phyloP scores from a whole-genome alignment of 1,140 invertebrate genomes.

The Ostrea edulis region DNA sequence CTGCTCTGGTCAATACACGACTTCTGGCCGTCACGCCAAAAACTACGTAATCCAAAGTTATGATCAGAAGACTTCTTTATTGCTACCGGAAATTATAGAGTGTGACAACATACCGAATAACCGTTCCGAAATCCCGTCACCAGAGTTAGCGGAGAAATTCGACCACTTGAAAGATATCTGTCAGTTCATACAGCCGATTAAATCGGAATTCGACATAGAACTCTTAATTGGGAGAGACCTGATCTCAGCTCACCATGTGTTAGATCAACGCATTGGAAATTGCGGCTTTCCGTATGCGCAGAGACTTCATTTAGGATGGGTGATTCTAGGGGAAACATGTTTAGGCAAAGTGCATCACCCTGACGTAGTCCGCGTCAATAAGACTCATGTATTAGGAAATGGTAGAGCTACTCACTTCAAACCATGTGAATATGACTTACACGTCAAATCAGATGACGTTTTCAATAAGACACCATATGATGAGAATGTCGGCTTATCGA shows the following conservation, averaged over 20 bases:
- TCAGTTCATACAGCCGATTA: neutral
- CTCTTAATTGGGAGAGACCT: constrained; percentile 56
- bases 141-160: constrained; percentile 44
- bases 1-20: constrained; percentile 28
- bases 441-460: neutral
- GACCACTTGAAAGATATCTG: constrained; percentile 45
- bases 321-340: constrained; percentile 47
- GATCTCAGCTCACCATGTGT: constrained; percentile 51
- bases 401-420: neutral
- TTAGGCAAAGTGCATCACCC: constrained; percentile 6
- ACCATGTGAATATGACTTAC: constrained; percentile 36
- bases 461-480: constrained; percentile 44
- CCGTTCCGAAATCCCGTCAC: constrained; percentile 57
- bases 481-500: constrained; percentile 38
- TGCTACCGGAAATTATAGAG: constrained; percentile 49
- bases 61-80: no score
- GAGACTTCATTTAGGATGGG: constrained; percentile 57
- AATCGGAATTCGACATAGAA: neutral
- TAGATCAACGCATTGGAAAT: constrained; percentile 42
- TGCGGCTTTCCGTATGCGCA: constrained; percentile 52
- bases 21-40: neutral
- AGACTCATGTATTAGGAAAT: constrained; percentile 32
- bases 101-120: constrained; percentile 57
- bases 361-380: constrained; percentile 10
- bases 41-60: neutral